phyloP scores from a whole-genome alignment of 2,888 invertebrate genomes.

The Steinernema scapterisci region DNA sequence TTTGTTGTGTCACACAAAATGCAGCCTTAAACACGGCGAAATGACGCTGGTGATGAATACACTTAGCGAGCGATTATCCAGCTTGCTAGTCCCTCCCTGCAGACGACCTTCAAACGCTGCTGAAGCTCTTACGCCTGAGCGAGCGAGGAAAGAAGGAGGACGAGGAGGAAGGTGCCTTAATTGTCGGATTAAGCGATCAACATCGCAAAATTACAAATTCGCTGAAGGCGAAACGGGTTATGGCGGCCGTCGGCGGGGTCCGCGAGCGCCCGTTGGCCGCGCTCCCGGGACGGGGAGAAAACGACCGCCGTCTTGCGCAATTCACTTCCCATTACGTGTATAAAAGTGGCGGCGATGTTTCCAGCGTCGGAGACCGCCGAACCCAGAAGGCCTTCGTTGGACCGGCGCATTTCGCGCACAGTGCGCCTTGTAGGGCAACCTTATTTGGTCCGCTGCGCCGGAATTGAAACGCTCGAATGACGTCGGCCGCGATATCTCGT shows the following conservation, averaged over 20 bases:
- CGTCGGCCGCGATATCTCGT: background rate
- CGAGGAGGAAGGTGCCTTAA: background rate
- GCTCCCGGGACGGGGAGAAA: constrained; percentile 2
- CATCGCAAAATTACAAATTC: constrained; percentile 12
- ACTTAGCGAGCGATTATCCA: no score
- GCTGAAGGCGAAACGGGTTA: constrained; percentile 14
- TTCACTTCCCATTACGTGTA: constrained; percentile 21
- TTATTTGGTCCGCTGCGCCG: background rate
- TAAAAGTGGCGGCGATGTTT: constrained; percentile 14
- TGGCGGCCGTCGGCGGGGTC: background rate
- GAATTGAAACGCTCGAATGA: background rate
- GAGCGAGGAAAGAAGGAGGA: background rate
- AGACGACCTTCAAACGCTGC: background rate
- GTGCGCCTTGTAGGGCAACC: background rate
- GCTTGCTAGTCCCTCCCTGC: background rate
- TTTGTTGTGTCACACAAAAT: no score
- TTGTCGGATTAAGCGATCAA: constrained; percentile 16
- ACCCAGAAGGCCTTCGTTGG: no score
- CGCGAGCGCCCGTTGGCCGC: constrained; percentile 4
- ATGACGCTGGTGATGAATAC: no score
- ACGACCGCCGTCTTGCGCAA: constrained; percentile 18
- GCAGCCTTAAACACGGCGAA: no score
- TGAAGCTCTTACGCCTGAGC: background rate
- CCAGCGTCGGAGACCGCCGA: background rate
- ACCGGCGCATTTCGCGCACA: background rate